These are phyloP conservation scores for Mactra quadrangularis DNA, from an alignment of 1,140 invertebrate species.

Conservation along the genomic window DNA sequence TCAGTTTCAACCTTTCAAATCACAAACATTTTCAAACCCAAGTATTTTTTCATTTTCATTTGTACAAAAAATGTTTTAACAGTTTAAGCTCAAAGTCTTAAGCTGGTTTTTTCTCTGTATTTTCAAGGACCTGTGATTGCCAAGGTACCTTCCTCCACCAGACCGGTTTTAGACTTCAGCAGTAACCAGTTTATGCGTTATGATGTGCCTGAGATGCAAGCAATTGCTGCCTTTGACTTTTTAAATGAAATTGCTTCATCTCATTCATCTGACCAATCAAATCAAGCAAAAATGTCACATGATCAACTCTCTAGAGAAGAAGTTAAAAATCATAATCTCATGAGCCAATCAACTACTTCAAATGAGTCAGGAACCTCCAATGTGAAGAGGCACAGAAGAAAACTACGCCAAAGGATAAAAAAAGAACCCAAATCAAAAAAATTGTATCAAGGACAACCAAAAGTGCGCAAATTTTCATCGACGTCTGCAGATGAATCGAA, in stretches of 20 bases:
- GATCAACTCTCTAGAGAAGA: conserved; percentile 27
- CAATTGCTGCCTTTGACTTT: conserved; percentile 78
- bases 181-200: conserved; percentile 72
- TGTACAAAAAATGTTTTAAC: no score
- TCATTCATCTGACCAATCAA: conserved; percentile 53
- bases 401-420: conserved; percentile 19
- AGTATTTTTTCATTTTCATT: no score
- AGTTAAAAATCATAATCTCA: conserved; percentile 14
- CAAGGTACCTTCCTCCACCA: background rate
- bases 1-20: no score
- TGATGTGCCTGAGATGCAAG: conserved; percentile 73
- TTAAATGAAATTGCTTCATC: conserved; percentile 69
- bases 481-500: conserved; percentile 49
- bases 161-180: conserved; percentile 69
- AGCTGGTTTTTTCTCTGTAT: background rate
- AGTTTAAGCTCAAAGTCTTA: no score
- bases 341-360: conserved; percentile 44
- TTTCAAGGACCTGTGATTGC: conserved; percentile 17
- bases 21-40: no score
- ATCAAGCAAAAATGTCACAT: conserved; percentile 16
- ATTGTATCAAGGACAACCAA: background rate
- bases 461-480: conserved; percentile 45
- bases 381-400: conserved; percentile 41
- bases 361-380: conserved; percentile 18
- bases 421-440: background rate